These are phyloP conservation scores for Anabas testudineus DNA, from an alignment of 2,797 vertebrate species.

Conservation along the genomic window DNA sequence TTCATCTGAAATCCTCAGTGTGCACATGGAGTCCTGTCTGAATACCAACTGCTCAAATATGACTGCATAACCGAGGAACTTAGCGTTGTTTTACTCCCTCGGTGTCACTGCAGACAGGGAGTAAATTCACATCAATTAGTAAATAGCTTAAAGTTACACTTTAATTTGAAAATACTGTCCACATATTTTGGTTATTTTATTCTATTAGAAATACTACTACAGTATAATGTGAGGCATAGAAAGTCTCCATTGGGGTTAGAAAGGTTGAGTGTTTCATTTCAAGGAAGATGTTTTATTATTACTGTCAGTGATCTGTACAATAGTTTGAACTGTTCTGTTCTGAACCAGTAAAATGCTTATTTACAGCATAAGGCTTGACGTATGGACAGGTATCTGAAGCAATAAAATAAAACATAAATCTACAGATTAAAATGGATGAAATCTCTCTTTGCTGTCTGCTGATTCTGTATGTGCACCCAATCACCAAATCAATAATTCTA, in stretches of 20 bases:
- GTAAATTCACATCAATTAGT: constrained; percentile 2
- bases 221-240: not conserved
- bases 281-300: constrained; percentile 17
- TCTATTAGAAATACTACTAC: not conserved
- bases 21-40: not conserved
- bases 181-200: not conserved
- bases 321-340: not conserved
- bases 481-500: constrained; percentile 19
- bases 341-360: constrained; percentile 23
- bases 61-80: not conserved
- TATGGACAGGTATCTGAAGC: not conserved
- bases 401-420: not conserved
- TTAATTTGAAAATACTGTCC: not conserved
- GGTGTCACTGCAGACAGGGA: not conserved
- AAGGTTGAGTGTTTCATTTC: not conserved
- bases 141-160: not conserved
- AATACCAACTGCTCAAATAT: not conserved
- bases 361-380: constrained; percentile 21
- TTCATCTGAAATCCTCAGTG: not conserved
- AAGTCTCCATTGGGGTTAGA: not conserved
- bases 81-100: not conserved
- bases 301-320: constrained; percentile 20
- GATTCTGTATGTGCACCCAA: not conserved
- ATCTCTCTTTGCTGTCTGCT: not conserved
- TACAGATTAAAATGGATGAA: not conserved